phyloP scores from a whole-genome alignment of 2,113 vertebrate genomes.

The Aythya baeri region DNA sequence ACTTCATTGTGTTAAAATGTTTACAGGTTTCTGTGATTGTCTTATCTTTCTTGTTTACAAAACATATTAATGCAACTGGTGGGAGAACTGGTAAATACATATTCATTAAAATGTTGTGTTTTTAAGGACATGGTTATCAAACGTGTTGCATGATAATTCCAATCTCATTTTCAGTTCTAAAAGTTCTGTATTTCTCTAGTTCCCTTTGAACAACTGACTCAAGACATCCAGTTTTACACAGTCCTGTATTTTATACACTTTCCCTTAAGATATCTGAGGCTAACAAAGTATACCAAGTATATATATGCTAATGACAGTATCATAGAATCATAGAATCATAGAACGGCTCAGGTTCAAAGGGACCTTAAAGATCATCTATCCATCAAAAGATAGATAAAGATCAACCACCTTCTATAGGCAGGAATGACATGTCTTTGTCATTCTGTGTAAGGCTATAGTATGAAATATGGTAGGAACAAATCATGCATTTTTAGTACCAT shows the following conservation, averaged over 20 bases:
- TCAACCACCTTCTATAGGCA: too few relatives aligned
- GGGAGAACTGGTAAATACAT: background rate
- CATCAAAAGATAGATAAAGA: too few relatives aligned
- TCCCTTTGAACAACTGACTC: background rate
- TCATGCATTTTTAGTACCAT: background rate
- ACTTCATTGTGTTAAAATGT: background rate
- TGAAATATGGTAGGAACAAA: background rate
- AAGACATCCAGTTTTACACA: background rate
- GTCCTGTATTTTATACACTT: background rate
- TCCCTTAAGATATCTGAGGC: background rate
- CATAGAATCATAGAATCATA: too few relatives aligned
- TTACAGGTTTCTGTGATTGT: background rate
- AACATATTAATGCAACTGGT: background rate
- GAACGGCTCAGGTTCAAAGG: too few relatives aligned
- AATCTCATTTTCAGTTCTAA: background rate
- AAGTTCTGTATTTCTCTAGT: background rate
- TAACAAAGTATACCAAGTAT: background rate
- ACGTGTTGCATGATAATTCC: background rate
- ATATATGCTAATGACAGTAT: background rate
- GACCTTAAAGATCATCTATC: too few relatives aligned
- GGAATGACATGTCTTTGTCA: background rate
- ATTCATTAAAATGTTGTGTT: background rate
- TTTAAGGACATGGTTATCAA: background rate
- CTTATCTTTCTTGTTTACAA: slow-evolving; percentile 11
- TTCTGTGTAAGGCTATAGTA: background rate